Evolutionary conservation across 2,888 invertebrate species (phyloP), one percentile per base, ranked within the genome.

Genomic region (Lacanobia wlatinum): DNA sequence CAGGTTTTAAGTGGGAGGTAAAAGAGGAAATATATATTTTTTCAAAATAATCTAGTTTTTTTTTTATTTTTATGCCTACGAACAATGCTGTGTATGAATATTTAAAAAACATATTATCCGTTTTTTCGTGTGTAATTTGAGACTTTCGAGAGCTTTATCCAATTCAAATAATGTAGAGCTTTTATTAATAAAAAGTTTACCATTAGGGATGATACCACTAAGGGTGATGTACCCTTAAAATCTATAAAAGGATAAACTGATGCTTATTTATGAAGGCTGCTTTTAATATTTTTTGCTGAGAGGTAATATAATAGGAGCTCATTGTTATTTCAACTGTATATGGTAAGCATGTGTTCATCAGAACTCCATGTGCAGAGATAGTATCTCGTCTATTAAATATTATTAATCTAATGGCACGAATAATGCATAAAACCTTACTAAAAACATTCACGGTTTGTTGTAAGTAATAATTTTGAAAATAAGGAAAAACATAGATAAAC

Each of bases 311-410:
- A 74, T 59, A 66, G 8, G 38, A 46, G 23, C 3, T 28, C 14
- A 34, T 80, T 65, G 56, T 74, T 60, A 61, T 56, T 52, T 67
- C 9, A 34, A 12, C 43, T 58, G 14, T 61, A 61, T 53, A 79
- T 12, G 58, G 48, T n/a, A 53, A 43, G 43, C 16, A 66, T 73
- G 55, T 21, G 58, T 55, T 66, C 55, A 73, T 73, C 66, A 73
- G 23, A 63, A 34, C 16, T 38, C 4, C n/a, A 59, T 77, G 5
- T 63, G 55, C 53, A 63, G 34, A 23, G 8, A 59, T 66, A 53
- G 28, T 34, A 76, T 28, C 28, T 53, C 8, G 16, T 61, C 12
- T 56, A 18, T 16, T 53, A 70, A 23, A 12, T 28, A 18, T 48
- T 64, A 18, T 28, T 40, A 28, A 53, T 52, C 1, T 12, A 70